A percentile compares a stretch with the other conserved stretches of the same genome.
These are phyloP conservation scores for Rana temporaria DNA, from an alignment of 2,113 vertebrate genomes.

Conservation along the genomic window DNA sequence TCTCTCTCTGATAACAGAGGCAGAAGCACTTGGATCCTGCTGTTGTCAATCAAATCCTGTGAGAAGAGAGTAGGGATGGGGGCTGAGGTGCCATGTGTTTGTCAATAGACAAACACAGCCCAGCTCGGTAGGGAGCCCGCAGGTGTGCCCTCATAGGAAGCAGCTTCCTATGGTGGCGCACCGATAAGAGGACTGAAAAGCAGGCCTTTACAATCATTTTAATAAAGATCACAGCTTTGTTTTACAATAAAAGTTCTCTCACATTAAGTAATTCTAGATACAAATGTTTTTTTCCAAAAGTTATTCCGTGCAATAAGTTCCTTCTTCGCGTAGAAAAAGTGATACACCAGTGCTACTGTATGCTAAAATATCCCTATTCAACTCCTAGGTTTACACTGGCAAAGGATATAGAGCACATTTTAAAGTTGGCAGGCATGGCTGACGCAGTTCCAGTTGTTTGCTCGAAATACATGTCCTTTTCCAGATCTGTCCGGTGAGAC, in stretches of 20 bases:
- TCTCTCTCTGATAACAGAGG: too few relatives aligned
- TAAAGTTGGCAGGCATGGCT: constrained; percentile 17
- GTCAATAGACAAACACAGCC: too few relatives aligned
- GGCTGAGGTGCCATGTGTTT: too few relatives aligned
- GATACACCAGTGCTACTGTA: background rate
- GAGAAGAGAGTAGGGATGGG: too few relatives aligned
- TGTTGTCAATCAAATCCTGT: too few relatives aligned
- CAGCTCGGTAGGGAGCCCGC: too few relatives aligned
- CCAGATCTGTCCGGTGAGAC: constrained; percentile 2
- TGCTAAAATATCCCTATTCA: constrained; percentile 32
- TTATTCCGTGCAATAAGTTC: background rate
- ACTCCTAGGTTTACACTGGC: constrained; percentile 13
- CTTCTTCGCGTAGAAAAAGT: constrained; percentile 12
- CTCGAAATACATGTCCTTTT: constrained; percentile 17
- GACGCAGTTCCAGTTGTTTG: constrained; percentile 34
- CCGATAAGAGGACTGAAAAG: too few relatives aligned
- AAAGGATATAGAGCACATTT: constrained; percentile 32
- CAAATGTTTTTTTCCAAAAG: background rate
- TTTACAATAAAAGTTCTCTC: background rate
- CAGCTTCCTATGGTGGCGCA: too few relatives aligned
- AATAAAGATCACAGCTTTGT: too few relatives aligned
- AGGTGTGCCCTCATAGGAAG: too few relatives aligned
- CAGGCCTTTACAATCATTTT: too few relatives aligned
- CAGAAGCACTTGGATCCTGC: too few relatives aligned
- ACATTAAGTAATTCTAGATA: background rate